Percentiles rank a stretch among this genome's conserved stretches.
Conservation (phyloP, 2,113 vertebrate species). For the Orientallactaga bullata region DNA sequence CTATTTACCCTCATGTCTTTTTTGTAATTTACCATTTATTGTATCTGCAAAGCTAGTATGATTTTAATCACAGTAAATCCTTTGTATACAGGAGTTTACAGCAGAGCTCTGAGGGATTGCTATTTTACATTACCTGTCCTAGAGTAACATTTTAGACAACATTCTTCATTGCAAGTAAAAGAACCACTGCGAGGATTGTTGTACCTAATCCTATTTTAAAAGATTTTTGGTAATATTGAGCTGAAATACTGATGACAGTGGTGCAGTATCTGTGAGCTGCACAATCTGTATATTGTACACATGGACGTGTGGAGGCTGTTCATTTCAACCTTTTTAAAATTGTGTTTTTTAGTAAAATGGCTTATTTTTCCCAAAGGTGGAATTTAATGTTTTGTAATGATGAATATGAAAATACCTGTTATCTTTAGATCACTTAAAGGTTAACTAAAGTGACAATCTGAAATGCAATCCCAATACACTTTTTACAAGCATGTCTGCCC, state of each 20-base stretch:
- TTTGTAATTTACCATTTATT: constrained; percentile 87
- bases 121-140: constrained; percentile 84
- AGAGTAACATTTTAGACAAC: constrained; percentile 91
- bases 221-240: constrained; percentile 79
- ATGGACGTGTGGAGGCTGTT: constrained; percentile 84
- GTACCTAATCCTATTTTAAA: constrained; percentile 82
- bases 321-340: constrained; percentile 87
- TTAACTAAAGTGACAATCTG: constrained; percentile 84
- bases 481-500: constrained; percentile 86
- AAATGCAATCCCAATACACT: constrained; percentile 77
- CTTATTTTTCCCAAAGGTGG: constrained; percentile 89
- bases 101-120: constrained; percentile 93
- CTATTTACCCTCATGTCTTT: constrained; percentile 86
- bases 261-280: constrained; percentile 80
- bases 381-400: constrained; percentile 89
- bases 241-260: constrained; percentile 84
- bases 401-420: constrained; percentile 88
- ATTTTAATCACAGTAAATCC: constrained; percentile 91
- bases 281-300: constrained; percentile 85
- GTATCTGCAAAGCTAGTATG: constrained; percentile 89
- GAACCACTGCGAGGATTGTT: constrained; percentile 82
- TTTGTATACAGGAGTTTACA: constrained; percentile 95
- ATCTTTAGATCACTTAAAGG: constrained; percentile 86
- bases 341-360: constrained; percentile 89
- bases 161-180: constrained; percentile 88